Conservation (phyloP, 2,797 vertebrate species). For the Neosilurus hyrtlii region DNA sequence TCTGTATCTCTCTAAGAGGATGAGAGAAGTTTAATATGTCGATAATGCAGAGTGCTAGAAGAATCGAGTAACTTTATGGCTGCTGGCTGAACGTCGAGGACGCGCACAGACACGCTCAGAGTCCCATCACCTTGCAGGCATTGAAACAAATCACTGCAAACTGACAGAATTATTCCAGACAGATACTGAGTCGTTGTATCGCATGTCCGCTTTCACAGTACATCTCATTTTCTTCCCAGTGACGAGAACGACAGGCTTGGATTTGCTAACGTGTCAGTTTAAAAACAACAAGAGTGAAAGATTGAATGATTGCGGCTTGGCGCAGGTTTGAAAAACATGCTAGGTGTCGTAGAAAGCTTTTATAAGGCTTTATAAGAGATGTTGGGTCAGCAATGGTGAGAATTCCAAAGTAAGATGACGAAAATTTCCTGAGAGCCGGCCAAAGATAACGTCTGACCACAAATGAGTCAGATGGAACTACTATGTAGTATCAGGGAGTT, state of each 20-base stretch:
- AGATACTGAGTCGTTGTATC: slow-evolving; percentile 30
- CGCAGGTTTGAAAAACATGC: neutral
- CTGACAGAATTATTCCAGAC: slow-evolving; percentile 27
- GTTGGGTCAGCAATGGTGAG: neutral
- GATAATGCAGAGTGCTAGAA: slow-evolving; percentile 16
- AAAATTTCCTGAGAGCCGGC: neutral
- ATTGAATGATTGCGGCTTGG: slow-evolving; percentile 9
- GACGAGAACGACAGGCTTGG: neutral
- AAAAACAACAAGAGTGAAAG: neutral
- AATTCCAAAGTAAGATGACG: neutral
- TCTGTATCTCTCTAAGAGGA: slow-evolving; percentile 34
- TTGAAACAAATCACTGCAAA: slow-evolving; percentile 35
- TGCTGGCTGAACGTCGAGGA: neutral
- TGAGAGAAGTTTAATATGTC: slow-evolving; percentile 31
- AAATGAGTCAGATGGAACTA: neutral
- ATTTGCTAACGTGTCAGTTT: slow-evolving; percentile 11
- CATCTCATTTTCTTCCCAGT: slow-evolving; percentile 17
- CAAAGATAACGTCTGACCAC: neutral
- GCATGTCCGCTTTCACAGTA: slow-evolving; percentile 33
- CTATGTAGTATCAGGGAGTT: neutral
- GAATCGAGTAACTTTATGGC: slow-evolving; percentile 9
- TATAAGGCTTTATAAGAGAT: neutral
- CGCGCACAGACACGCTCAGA: slow-evolving; percentile 12
- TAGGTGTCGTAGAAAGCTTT: slow-evolving; percentile 6
- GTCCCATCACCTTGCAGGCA: slow-evolving; percentile 23